Base-by-base conservation (phyloP, 2,888 invertebrate species). In the Cheiracanthium punctorium region DNA sequence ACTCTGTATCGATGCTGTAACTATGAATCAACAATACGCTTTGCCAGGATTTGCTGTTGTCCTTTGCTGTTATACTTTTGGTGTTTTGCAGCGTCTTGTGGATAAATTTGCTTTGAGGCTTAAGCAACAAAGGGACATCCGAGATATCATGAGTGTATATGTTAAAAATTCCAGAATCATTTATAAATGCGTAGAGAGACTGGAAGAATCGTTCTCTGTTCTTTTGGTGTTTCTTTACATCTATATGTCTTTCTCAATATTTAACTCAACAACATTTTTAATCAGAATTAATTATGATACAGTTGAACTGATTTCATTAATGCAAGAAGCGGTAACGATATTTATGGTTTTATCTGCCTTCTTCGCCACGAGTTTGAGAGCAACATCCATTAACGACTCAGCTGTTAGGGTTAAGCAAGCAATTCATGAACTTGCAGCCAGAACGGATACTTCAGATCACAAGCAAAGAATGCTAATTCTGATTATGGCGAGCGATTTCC, bases 201-300 rank as follows among this genome's bases (percentile, higher is more conserved):
- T 79, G 0, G 74, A 84, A 20, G 24, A 70, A 14, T 67, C 84
- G 17, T 79, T 84, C 20, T 79, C 84, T 2, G 17, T 79, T 0
- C 14, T 84, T 33, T 2, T 84, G 10, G 20, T 79, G 17, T 37
- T 69, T 29, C 30, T 79, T 17, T 84, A 79, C 20, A 73, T 79
- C 0, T 84, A 79, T 12, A 84, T 84, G 84, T 29, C 58, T 14
- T 73, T 65, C 32, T 79, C 73, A 24, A 84, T 84, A 32, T 84
- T 84, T 30, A 52, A 14, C n/a, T 72, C 72, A 10, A 69, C 79
- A 14, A 84, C 73, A 14, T 24, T 84, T 2, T 58, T 84, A 10
- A 30, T 84, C 5, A 73, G 79, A 33, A 17, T 84, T 0, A 73
- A 79, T n/a, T 17, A 41, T 20, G 29, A 71, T 7, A 41, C 33